phyloP scores from a whole-genome alignment of 2,113 vertebrate genomes.

The Leptobrachium ailaonicum region DNA sequence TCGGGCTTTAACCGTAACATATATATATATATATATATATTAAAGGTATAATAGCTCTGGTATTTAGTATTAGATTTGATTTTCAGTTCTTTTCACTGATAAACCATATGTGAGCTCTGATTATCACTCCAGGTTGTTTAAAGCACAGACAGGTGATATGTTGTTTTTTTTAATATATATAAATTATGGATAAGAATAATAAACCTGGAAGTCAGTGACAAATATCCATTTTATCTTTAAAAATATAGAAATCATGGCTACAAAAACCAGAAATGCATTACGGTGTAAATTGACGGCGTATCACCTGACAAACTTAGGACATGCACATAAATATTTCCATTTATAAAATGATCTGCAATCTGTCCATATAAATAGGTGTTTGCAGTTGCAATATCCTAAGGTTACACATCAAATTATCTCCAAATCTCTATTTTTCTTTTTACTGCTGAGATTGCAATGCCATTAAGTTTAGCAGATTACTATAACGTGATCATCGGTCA shows the following conservation, averaged over 20 bases:
- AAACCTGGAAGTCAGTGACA: not conserved
- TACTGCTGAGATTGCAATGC: not conserved
- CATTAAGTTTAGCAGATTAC: not conserved
- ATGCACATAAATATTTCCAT: constrained; percentile 10
- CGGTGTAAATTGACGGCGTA: not conserved
- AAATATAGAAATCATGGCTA: constrained; percentile 3
- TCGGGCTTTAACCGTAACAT: too few species aligned
- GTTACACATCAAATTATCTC: constrained; percentile 22
- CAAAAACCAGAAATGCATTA: constrained; percentile 2
- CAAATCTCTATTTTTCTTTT: not conserved
- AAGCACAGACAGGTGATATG: not conserved
- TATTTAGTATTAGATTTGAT: too few species aligned
- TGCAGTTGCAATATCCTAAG: constrained; percentile 13
- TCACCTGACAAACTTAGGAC: not conserved
- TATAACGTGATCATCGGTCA: not conserved
- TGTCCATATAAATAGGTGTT: not conserved
- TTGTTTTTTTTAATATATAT: not conserved
- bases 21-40: too few species aligned
- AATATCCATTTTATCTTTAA: not conserved
- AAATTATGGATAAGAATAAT: not conserved
- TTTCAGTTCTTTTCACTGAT: too few species aligned
- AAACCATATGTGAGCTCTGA: too few species aligned
- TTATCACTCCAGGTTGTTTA: too few species aligned
- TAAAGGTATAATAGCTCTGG: too few species aligned
- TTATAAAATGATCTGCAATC: constrained; percentile 10